Base-by-base conservation (phyloP, 2,113 vertebrate species). In the Podarcis muralis region DNA sequence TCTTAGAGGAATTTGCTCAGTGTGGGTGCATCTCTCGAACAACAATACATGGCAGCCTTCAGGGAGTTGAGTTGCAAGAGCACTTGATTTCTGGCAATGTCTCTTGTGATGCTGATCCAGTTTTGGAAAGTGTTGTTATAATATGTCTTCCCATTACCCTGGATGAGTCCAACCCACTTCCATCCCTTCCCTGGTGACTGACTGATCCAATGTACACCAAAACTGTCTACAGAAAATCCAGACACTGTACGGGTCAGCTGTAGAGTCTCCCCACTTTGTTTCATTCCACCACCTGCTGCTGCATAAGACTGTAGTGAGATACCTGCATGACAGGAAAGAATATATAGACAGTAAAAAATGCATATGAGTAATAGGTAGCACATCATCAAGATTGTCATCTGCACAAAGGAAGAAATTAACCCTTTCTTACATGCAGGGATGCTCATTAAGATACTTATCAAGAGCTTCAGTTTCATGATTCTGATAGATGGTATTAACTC, bases 101-200 rank as follows among this genome's bases (percentile, higher is more conserved):
- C 88, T 27, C 27, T 86, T 12, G 83, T 80, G 74, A 90, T 87
- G 20, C 27, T 89, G 62, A 88, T 40, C 75, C 78, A 2, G 20
- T 15, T 59, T 37, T 59, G 6, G 7, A 74, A 7, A 30, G 57
- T 27, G 9, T 4, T 3, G 16, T 35, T 69, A 2, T 72, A 59
- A 4, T 4, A 4, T 9, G 20, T 37, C 48, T 20, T 2, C 3
- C 84, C 84, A 62, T 3, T 2, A 16, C 5, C 1, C 71, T 43
- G 27, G 72, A 75, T 76, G 5, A 2, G 6, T 76, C 5, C 85
- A 20, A 82, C 59, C 90, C 93, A 92, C 65, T 92, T 86, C 66
- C 88, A 78, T 15, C 43, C 62, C 75, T 95, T 95, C 57, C 93
- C 93, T 85, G 91, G 85, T 85, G 88, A 77, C 89, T 96, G 94